Conservation (phyloP, 2,113 vertebrate species). For the Vimba vimba region DNA sequence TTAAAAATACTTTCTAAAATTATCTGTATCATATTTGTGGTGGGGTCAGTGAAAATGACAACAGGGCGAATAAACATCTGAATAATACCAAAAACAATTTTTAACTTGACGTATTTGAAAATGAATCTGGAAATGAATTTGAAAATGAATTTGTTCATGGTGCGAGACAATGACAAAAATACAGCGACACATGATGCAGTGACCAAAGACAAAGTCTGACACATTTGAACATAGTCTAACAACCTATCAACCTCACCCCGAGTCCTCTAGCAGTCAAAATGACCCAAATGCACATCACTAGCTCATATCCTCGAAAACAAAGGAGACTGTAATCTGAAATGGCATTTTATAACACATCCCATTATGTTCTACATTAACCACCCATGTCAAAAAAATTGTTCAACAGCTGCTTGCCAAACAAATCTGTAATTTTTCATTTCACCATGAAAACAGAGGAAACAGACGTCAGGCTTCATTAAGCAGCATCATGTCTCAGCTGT, state of each 20-base stretch:
- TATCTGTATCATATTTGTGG: background rate
- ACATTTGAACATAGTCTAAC: background rate
- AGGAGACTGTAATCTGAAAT: slow-evolving; percentile 23
- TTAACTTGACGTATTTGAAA: background rate
- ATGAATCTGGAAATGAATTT: background rate
- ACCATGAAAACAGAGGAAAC: slow-evolving; percentile 23
- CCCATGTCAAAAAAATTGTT: slow-evolving; percentile 18
- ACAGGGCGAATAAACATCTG: too few relatives aligned
- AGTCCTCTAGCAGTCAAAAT: background rate
- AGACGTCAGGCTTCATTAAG: background rate
- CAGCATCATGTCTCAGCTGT: slow-evolving; percentile 24
- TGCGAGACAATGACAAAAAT: background rate
- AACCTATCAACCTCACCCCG: background rate
- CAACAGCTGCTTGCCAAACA: slow-evolving; percentile 22
- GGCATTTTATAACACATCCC: slow-evolving; percentile 16
- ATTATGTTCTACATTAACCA: slow-evolving; percentile 25
- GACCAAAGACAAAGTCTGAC: background rate
- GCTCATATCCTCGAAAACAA: background rate
- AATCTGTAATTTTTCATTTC: slow-evolving; percentile 9
- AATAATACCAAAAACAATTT: background rate
- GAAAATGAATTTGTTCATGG: background rate
- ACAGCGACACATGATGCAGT: background rate
- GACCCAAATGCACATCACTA: slow-evolving; percentile 5
- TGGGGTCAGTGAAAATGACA: too few relatives aligned
- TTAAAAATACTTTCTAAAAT: too few relatives aligned